Base-by-base conservation (phyloP, 1,140 invertebrate genomes). In the Diachasmimorpha longicaudata region DNA sequence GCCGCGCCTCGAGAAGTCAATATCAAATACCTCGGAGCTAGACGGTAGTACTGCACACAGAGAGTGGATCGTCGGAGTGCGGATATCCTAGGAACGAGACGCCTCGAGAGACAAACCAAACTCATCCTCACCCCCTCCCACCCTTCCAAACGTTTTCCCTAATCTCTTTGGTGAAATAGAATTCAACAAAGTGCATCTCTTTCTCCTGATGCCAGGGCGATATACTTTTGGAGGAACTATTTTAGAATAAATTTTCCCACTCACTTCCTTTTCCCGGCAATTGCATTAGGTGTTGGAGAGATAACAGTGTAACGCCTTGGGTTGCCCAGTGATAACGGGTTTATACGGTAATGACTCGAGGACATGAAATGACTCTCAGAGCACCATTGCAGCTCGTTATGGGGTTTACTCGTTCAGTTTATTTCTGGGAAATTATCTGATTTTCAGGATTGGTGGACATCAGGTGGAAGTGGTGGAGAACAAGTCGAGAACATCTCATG, bases 11-110 rank as follows among this genome's bases (percentile, higher is more conserved):
- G 83, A 85, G 83, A 88, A 87, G 87, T 88, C 87, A 87, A 88
- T 88, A 88, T 87, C 86, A 88, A 88, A 88, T 88, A 88, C 86
- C 87, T 88, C 83, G 78, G 78, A 88, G 87, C 86, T 86, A 87
- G 84, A 86, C 85, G 83, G 83, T 39, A 82, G 77, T 76, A 74
- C 75, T 80, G 84, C 82, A 82, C 77, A 79, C 75, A 80, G 74
- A 11, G 13, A 36, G 36, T 72, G 66, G 46, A 75, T 68, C 46
- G 77, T 39, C 63, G 44, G 37, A 31, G 39, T 52, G 46, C 44
- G 70, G 76, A 70, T 73, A 72, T 71, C 21, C 55, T 42, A 79
- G 72, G 74, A 71, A 63, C 74, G 73, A 74, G 58, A 77, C 74
- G 72, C 76, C 68, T 70, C 76, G 75, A 81, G 82, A 83, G 81